Base-by-base conservation (phyloP, 2,888 invertebrate genomes). In the Ochropleura leucogaster region DNA sequence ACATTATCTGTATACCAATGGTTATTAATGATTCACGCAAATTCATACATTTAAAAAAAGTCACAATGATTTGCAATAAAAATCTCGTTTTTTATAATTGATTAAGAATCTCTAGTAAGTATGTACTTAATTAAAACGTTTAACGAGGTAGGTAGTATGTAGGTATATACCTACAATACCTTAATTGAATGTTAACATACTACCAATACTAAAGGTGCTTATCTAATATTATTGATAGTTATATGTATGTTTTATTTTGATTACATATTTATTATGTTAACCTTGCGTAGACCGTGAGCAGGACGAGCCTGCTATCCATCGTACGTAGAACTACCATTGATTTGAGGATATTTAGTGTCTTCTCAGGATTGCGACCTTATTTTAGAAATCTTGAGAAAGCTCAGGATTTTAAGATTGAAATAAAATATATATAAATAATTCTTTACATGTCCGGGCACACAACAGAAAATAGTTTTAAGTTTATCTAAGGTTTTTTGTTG, bases 11-110 rank as follows among this genome's bases (percentile, higher is more conserved):
- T 7, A 60, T 60, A 60, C 46, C 46, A 60, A 68, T 51, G 9
- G 46, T 51, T 59, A 51, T 18, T 49, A 46, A 46, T 74, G 44
- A 74, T 74, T 73, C 74, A 74, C 42, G 40, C 16, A n/a, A 0
- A 44, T 20, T n/a, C 47, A 66, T 57, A 42, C 7, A n/a, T 30
- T 44, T 59, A 18, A 8, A 60, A 51, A 6, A 47, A 18, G 12
- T 62, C 53, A 74, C 5, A 67, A 66, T 51, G 57, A 74, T 47
- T 47, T 46, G 40, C 51, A 68, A 46, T 60, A 53, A 0, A 60
- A 4, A 42, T 46, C 47, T 44, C n/a, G 30, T 74, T 60, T 73
- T 60, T 60, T 9, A 18, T 49, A 49, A 5, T 9, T 42, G 42
- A 12, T 7, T 65, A 65, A 12, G 10, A n/a, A 3, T n/a, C 12